phyloP scores from a whole-genome alignment of 2,888 invertebrate species.

The Tetropium fuscum region DNA sequence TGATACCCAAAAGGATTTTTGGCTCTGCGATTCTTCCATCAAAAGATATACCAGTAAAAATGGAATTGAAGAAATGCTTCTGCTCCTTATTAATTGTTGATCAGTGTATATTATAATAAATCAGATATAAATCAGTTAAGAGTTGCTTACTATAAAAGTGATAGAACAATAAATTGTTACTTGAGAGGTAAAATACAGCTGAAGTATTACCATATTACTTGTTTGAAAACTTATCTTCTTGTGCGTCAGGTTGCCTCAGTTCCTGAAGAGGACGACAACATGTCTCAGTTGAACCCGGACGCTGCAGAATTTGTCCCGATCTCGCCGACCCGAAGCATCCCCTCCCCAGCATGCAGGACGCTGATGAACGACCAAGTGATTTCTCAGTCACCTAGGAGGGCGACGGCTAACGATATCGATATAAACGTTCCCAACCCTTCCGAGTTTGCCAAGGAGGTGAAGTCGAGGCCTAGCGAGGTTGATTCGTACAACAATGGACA shows the following conservation, averaged over 20 bases:
- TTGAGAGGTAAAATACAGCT: no score
- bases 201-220: no score
- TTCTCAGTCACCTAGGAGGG: constrained; percentile 81
- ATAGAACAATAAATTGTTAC: no score
- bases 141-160: no score
- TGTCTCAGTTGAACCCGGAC: constrained; percentile 85
- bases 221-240: no score
- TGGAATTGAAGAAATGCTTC: no score
- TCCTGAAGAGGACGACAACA: constrained; percentile 71
- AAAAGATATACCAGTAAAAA: no score
- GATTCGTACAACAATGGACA: constrained; percentile 69
- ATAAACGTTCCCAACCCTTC: constrained; percentile 69
- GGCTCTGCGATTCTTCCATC: no score
- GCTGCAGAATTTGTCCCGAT: constrained; percentile 87
- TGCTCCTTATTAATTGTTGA: no score
- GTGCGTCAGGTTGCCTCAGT: constrained; percentile 58
- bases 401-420: constrained; percentile 71
- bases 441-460: constrained; percentile 76
- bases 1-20: no score
- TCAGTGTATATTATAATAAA: no score
- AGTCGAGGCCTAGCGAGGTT: constrained; percentile 74
- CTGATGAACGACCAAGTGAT: constrained; percentile 66
- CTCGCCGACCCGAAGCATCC: constrained; percentile 70
- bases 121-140: no score
- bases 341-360: constrained; percentile 63